Base-by-base conservation (phyloP, 2,888 invertebrate species). In the Macroteleia sp. region DNA sequence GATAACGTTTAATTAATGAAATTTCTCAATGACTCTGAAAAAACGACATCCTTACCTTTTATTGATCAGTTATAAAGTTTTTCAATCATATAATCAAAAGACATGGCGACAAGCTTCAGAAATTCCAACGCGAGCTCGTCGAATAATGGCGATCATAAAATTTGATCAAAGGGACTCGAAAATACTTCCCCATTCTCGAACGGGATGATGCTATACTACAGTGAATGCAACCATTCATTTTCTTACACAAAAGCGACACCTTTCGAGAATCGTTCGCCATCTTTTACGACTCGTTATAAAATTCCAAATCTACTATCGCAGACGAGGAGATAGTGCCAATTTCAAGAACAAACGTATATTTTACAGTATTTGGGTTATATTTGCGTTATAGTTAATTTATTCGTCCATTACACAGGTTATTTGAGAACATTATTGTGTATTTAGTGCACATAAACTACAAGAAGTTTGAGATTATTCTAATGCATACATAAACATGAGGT, bases 401-500 rank as follows among this genome's bases (percentile, higher is more conserved):
- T 34, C 2, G 0, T 5, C 16, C 12, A 52, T 64, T 52, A 64
- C 22, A 39, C 22, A 12, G 34, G 42, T 19, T 19, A 50, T 59
- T 69, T 34, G 57, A 57, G 17, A 41, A 20, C 17, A 16, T 62
- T 64, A 57, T 73, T 69, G 64, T 64, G 34, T 62, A 41, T 73
- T 57, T 64, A 57, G 34, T 19, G 5, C 50, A 36, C 50, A 73
- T 73, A 73, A 73, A 56, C 56, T 64, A 59, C 71, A 34, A 62
- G 71, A n/a, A 62, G 71, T 73, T 73, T 50, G 56, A 48, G 64
- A 73, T 73, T 73, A 64, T 32, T 41, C 50, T 20, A 41, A 57
- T 56, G 9, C 54, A 61, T 70, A 30, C 62, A 73, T 73, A 73
- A 73, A 73, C 73, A 73, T 73, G 64, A 73, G 39, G 62, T 64